phyloP scores from a whole-genome alignment of 2,888 invertebrate species.

The Clitarchus hookeri region DNA sequence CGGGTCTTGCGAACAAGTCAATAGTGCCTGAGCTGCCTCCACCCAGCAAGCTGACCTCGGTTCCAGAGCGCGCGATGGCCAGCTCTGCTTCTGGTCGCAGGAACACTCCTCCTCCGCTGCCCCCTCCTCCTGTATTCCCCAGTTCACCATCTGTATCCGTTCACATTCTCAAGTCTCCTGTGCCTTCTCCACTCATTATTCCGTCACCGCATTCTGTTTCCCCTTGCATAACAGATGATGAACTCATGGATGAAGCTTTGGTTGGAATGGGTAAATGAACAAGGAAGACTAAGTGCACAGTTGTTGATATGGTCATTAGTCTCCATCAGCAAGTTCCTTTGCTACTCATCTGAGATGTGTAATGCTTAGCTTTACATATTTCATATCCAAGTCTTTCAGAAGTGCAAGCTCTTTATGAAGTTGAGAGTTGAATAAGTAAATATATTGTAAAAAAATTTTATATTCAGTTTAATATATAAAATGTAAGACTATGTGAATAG shows the following conservation, averaged over 20 bases:
- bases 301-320: too few relatives aligned
- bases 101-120: conserved; percentile 54
- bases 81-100: conserved; percentile 54
- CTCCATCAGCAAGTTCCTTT: too few relatives aligned
- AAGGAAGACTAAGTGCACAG: neutral
- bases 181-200: conserved; percentile 61
- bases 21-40: conserved; percentile 48
- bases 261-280: conserved; percentile 59
- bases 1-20: conserved; percentile 55
- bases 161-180: conserved; percentile 77
- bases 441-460: too few relatives aligned
- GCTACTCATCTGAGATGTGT: too few relatives aligned
- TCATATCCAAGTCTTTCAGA: too few relatives aligned
- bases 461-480: too few relatives aligned
- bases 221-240: conserved; percentile 81
- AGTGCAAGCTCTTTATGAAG: too few relatives aligned
- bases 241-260: conserved; percentile 86
- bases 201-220: conserved; percentile 73
- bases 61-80: conserved; percentile 62
- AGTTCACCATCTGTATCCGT: conserved; percentile 72
- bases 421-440: too few relatives aligned
- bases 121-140: conserved; percentile 55
- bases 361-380: too few relatives aligned
- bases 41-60: conserved; percentile 45
- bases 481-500: too few relatives aligned